phyloP scores from a whole-genome alignment of 2,888 invertebrate genomes.

The Cacoxenus indagator region DNA sequence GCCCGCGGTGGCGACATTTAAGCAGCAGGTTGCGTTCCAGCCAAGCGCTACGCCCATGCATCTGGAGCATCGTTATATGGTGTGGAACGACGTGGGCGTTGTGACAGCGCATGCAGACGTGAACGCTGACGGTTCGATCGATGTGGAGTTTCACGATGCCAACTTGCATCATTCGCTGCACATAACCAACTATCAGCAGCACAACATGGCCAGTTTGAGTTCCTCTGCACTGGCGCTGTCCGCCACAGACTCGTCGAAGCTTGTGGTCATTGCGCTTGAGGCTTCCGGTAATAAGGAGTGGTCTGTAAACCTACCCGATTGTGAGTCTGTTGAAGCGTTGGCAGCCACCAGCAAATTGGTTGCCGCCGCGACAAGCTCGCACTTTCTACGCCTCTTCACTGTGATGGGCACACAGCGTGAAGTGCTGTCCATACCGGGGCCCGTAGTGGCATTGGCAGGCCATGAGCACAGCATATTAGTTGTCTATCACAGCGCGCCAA shows the following conservation, averaged over 20 bases:
- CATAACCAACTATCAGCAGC: constrained; percentile 86
- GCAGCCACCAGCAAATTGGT: constrained; percentile 82
- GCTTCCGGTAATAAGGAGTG: constrained; percentile 87
- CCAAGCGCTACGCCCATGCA: constrained; percentile 89
- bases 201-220: constrained; percentile 90
- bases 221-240: constrained; percentile 84
- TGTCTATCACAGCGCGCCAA: constrained; percentile 77
- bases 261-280: constrained; percentile 82
- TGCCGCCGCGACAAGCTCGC: constrained; percentile 82
- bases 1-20: constrained; percentile 67
- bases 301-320: constrained; percentile 82
- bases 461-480: constrained; percentile 76
- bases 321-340: constrained; percentile 80
- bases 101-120: constrained; percentile 80
- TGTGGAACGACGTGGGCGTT: constrained; percentile 95
- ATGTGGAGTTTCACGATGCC: constrained; percentile 96
- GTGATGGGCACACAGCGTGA: constrained; percentile 90
- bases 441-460: constrained; percentile 79
- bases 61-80: constrained; percentile 84
- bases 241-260: constrained; percentile 78
- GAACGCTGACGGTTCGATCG: constrained; percentile 85
- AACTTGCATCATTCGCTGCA: constrained; percentile 91
- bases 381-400: constrained; percentile 86
- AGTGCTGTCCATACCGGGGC: constrained; percentile 79
- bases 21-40: constrained; percentile 89